Evolutionary conservation across 2,888 invertebrate genomes (phyloP).

Genomic region (Aleiodes alternator): DNA sequence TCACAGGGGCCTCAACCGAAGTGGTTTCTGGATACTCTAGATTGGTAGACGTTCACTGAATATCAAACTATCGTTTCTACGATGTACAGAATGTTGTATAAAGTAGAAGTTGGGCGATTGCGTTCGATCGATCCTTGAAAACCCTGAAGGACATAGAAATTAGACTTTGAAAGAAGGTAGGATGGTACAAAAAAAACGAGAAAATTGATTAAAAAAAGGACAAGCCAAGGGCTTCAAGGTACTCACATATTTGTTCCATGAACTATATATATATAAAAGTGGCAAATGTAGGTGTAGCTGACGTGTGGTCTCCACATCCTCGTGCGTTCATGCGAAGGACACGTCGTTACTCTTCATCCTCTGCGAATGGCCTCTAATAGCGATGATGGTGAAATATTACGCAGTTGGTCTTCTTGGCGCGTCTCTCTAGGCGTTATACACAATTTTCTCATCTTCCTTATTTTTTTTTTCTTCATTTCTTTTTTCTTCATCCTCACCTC

Average conservation of each 20-base stretch:
- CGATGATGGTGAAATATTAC: slow-evolving; percentile 71
- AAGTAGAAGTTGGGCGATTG: background rate
- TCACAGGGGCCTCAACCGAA: slow-evolving; percentile 44
- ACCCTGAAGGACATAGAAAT: background rate
- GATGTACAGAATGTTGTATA: slow-evolving; percentile 12
- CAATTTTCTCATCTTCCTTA: background rate
- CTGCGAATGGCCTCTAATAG: slow-evolving; percentile 68
- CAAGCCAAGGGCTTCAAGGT: background rate
- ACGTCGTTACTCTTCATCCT: slow-evolving; percentile 69
- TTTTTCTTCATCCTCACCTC: background rate
- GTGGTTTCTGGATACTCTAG: slow-evolving; percentile 50
- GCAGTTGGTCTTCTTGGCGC: slow-evolving; percentile 45
- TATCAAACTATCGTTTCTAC: slow-evolving; percentile 55
- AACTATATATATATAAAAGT: background rate
- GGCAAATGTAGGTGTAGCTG: background rate
- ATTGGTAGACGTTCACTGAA: slow-evolving; percentile 62
- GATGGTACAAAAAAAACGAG: background rate
- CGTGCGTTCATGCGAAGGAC: slow-evolving; percentile 61
- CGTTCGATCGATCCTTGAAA: background rate
- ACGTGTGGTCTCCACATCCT: slow-evolving; percentile 7
- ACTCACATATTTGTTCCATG: slow-evolving; percentile 31
- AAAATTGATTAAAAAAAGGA: slow-evolving; percentile 1
- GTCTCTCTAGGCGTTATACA: slow-evolving; percentile 20
- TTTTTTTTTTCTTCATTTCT: background rate
- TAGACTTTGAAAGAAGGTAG: slow-evolving; percentile 19